Base-by-base conservation (phyloP, 2,113 vertebrate species). In the Thymallus thymallus region DNA sequence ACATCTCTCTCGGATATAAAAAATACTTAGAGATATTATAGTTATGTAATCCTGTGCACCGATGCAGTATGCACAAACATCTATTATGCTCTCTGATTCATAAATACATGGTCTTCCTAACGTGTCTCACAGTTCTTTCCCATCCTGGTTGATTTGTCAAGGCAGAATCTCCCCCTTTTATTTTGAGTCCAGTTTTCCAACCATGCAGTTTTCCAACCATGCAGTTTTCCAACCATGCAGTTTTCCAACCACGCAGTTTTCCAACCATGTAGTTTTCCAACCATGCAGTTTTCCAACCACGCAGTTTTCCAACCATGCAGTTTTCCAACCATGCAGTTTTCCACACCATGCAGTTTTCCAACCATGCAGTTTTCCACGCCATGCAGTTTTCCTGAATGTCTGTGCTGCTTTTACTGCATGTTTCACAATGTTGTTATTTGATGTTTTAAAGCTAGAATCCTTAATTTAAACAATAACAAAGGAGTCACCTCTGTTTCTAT, bases 11-110 rank as follows among this genome's bases (percentile, higher is more conserved):
- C 65, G 65, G 32, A 76, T 51, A 74, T 76, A 79, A 63, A 35
- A 83, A 80, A 80, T 76, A 18, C 32, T 41, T 67, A 24, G n/a
- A 14, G 68, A 86, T 78, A 72, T 70, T 75, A 45, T 46, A 71
- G 41, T 30, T 51, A 4, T 51, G 16, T 73, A 67, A 46, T 45
- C 16, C 20, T 60, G 65, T 46, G 48, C 51, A 60, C n/a, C 22
- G 24, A 72, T 22, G 2, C 6, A 70, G 74, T 46, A 9, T 68
- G 22, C 29, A 14, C 5, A 76, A 77, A 71, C 69, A 23, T 71
- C 32, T 3, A 60, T 20, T 79, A 9, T 35, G 1, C 68, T 48
- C 73, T 3, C 56, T 24, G 68, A 12, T 22, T 23, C 32, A 68
- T 46, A 46, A 68, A 69, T 63, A 63, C 23, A 69, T 24, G 14